Evolutionary conservation across 2,113 vertebrate species (phyloP), one percentile per base, ranked within the genome.

Genomic region (Hiodon alosoides): DNA sequence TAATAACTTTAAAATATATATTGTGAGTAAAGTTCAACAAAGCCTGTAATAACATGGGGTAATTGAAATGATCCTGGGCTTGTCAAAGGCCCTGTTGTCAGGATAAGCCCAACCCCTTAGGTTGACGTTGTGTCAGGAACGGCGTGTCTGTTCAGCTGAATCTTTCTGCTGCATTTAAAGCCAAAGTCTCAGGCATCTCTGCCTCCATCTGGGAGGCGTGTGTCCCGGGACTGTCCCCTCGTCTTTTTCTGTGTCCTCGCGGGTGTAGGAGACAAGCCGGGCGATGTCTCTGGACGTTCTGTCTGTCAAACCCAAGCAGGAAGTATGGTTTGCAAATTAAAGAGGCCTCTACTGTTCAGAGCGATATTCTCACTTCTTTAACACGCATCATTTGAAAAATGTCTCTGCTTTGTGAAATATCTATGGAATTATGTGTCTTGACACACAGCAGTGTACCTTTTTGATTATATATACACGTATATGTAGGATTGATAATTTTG

Each of bases 291-390:
- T 13, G 51, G 4, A 8, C 11, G 58, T 46, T 48, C 10, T 61
- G 59, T 13, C 58, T 50, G 57, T 51, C 60, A 61, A 48, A n/a
- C 11, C 51, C 65, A 65, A 60, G 9, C 4, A 7, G 57, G 11
- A 4, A 74, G 78, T 85, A 85, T 87, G 79, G 16, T 76, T 86
- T 86, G 78, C 84, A 76, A 80, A 69, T 84, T 73, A 81, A 81
- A 79, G 82, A 52, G 76, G 47, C 82, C 78, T 79, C 83, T 81
- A 80, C 83, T 82, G 14, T 47, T 64, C 53, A 57, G 6, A 53
- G 55, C 13, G 47, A 79, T 75, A 78, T 87, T 87, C 86, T 83
- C 85, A 86, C 85, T 82, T 86, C 81, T 82, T 67, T 80, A 86
- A 80, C 87, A 79, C 79, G 78, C 76, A 71, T 82, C 84, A 5